Base-by-base conservation (phyloP, 2,888 invertebrate species). In the Zhuqinia jingwanae region DNA sequence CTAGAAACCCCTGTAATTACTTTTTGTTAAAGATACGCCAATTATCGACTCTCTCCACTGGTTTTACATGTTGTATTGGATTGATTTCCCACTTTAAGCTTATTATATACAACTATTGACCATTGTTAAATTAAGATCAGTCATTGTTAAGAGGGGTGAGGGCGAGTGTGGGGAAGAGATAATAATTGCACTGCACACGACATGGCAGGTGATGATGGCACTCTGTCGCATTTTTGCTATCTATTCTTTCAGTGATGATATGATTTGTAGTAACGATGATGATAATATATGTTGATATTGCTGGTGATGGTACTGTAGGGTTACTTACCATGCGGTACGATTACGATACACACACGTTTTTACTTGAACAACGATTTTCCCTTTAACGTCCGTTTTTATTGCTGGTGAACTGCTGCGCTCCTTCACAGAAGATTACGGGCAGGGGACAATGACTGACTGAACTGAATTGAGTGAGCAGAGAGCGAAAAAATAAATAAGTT, bases 1-100 rank as follows among this genome's bases (percentile, higher is more conserved):
- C 45, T 75, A 75, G 75, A 53, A 47, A 53, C 50, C 75, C 75
- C 75, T 75, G 75, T 75, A 75, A 75, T 75, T 75, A 75, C 42
- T 42, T 36, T 17, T 45, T 20, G 30, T 47, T 36, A 65, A 65
- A 30, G 30, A 63, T 30, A 70, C 22, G 68, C 68, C 63, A 36
- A 1, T 63, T 30, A 30, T 42, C 45, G 3, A 25, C 68, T 47
- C 68, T 70, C 45, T 47, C 47, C 68, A 13, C 45, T 22, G 11
- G 1, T 22, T 42, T 42, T 65, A 8, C 36, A 63, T 45, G 3
- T 10, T 11, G 1, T 11, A 0, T 68, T 20, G 20, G 45, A 70
- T 70, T 70, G 68, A 70, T 47, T 70, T 47, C 68, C 20, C 47
- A 70, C n/a, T 45, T 70, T 30, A n/a, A 63, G 2, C 42, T 65